Percentiles rank a stretch among this genome's conserved stretches.
Conservation (phyloP, 2,888 invertebrate species). For the Ochropacha duplaris region DNA sequence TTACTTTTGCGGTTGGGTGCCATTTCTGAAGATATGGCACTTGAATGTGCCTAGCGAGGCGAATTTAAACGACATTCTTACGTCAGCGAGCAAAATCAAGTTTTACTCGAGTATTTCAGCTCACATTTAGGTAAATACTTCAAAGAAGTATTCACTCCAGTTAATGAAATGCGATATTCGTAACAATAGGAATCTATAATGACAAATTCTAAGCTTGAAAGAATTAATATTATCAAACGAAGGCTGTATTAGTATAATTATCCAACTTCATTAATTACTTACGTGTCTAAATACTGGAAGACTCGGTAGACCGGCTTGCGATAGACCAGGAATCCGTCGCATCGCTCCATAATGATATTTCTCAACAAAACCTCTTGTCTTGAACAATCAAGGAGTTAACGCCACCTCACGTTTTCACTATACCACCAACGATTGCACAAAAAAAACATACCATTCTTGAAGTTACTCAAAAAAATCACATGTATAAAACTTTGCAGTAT, state of each 20-base stretch:
- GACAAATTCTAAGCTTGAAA: too few relatives aligned
- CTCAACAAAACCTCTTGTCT: slow-evolving; percentile 11
- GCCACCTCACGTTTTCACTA: slow-evolving; percentile 42
- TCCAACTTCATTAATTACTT: slow-evolving; percentile 67
- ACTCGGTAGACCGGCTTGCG: slow-evolving; percentile 91
- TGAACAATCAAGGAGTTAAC: slow-evolving; percentile 16
- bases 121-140: background rate
- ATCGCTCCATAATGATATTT: slow-evolving; percentile 84
- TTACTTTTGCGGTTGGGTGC: background rate
- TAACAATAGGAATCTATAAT: background rate
- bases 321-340: slow-evolving; percentile 91
- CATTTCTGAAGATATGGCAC: background rate
- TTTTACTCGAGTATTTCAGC: background rate
- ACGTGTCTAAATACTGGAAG: slow-evolving; percentile 93
- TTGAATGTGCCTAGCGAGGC: background rate
- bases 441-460: slow-evolving; percentile 17
- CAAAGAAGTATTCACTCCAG: background rate
- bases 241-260: too few relatives aligned
- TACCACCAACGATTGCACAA: slow-evolving; percentile 34
- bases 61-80: background rate
- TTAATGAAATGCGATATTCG: background rate
- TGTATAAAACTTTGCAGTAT: slow-evolving; percentile 25
- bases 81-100: background rate
- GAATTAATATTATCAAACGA: too few relatives aligned
- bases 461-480: slow-evolving; percentile 13